A percentile compares a stretch with the other conserved stretches of the same genome.
Conservation (phyloP, 2,888 invertebrate genomes). For the Rutpela maculata region DNA sequence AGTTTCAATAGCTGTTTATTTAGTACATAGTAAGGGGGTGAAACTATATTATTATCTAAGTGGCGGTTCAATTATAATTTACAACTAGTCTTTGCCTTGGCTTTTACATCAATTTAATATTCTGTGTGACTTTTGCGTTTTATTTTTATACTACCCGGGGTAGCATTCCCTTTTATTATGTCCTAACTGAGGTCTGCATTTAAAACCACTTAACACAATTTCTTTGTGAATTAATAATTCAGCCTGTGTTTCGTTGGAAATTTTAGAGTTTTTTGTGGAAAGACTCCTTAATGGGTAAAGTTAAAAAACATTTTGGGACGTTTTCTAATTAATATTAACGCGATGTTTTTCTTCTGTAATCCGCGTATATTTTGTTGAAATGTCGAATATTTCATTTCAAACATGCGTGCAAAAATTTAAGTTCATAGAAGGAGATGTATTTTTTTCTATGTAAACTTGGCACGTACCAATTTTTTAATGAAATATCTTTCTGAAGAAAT, state of each 20-base stretch:
- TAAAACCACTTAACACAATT: constrained; percentile 41
- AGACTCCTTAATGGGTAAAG: constrained; percentile 12
- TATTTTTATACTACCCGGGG: constrained; percentile 30
- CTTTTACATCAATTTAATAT: constrained; percentile 34
- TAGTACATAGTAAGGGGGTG: constrained; percentile 5
- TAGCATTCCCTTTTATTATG: constrained; percentile 38
- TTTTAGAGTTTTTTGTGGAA: constrained; percentile 24
- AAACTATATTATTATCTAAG: constrained; percentile 23
- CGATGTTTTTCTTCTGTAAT: not conserved
- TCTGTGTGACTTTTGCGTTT: constrained; percentile 27
- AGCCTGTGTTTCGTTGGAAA: constrained; percentile 15
- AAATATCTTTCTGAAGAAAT: too few species aligned
- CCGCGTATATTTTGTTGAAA: too few species aligned
- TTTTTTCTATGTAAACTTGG: too few species aligned
- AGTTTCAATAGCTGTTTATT: constrained; percentile 30
- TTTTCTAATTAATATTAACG: not conserved
- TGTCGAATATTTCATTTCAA: too few species aligned
- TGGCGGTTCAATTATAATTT: constrained; percentile 27
- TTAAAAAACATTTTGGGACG: constrained; percentile 31
- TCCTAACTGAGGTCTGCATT: constrained; percentile 31
- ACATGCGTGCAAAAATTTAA: too few species aligned
- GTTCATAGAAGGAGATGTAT: too few species aligned
- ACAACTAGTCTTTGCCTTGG: constrained; percentile 11
- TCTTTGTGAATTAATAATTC: constrained; percentile 35
- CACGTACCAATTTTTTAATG: too few species aligned